A percentile compares a stretch with the other conserved stretches of the same genome.
Evolutionary conservation across 92 coral and sea anemone species (phyloP).

Genomic region (Isaurus tuberculatus): DNA sequence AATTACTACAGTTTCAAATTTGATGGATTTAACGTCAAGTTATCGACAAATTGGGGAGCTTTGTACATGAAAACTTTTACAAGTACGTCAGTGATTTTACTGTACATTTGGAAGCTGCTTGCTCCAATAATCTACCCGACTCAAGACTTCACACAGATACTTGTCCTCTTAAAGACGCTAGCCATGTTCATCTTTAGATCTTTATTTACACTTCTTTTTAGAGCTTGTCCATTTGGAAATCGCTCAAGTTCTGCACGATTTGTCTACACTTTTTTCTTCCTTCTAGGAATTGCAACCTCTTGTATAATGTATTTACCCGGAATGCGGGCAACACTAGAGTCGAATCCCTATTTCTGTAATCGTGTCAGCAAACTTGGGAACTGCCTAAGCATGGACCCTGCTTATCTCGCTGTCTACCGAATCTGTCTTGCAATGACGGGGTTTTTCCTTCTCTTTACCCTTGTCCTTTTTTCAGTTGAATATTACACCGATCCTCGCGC

Average conservation of each 20-base stretch:
- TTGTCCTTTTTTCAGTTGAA: conserved; percentile 80
- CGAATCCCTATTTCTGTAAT: conserved; percentile 82
- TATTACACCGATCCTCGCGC: conserved; percentile 84
- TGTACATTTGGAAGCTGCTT: conserved; percentile 78
- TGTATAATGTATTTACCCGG: conserved; percentile 83
- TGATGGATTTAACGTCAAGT: conserved; percentile 43
- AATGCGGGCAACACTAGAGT: conserved; percentile 73
- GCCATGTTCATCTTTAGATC: conserved; percentile 67
- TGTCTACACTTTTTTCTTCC: conserved; percentile 80
- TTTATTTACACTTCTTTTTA: conserved; percentile 67
- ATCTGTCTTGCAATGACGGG: conserved; percentile 98
- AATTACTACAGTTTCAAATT: conserved; percentile 54
- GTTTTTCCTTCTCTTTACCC: conserved; percentile 85
- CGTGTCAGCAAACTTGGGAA: conserved; percentile 82
- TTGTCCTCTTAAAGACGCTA: conserved; percentile 64
- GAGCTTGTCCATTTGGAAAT: conserved; percentile 78
- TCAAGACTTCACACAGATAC: conserved; percentile 63
- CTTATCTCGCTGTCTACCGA: conserved; percentile 93
- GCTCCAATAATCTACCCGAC: conserved; percentile 76
- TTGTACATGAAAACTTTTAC: conserved; percentile 70
- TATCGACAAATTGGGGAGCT: conserved; percentile 64
- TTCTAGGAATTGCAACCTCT: conserved; percentile 74
- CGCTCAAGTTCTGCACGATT: conserved; percentile 81
- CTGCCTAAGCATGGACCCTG: conserved; percentile 96
- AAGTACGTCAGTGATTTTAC: conserved; percentile 52